Base-by-base conservation (phyloP, 2,113 vertebrate species). In the Zingel zingel region DNA sequence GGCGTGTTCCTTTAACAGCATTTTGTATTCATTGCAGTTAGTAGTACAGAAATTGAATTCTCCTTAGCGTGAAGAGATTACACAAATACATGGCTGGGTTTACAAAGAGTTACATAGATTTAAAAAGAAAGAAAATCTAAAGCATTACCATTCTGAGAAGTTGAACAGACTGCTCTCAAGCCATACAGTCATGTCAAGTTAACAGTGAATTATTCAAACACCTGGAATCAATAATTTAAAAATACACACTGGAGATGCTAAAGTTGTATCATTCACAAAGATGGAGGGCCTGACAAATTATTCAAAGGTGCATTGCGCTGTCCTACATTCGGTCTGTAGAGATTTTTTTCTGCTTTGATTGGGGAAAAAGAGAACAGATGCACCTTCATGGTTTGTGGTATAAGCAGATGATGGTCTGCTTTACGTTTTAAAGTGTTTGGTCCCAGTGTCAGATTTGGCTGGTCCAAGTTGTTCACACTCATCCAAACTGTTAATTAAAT, bases 121-220 rank as follows among this genome's bases (percentile, higher is more conserved):
- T 13, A 11, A 19, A 63, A 54, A 51, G 9, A 5, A 12, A 36
- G 21, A 30, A 36, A n/a, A 10, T 3, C 11, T 10, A 2, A 57
- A 43, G 2, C 19, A 16, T 18, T 2, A 5, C 43, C 18, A 51
- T 58, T 25, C 21, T 27, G 8, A 51, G 43, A 30, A 19, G n/a
- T 11, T 68, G 3, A 33, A 45, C 13, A 43, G 69, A 19, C 77
- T 66, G 58, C 59, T 75, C 23, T 81, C 23, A 27, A 58, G 39
- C 27, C 61, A 27, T 21, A 8, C 19, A 61, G 43, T 23, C 77
- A 71, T 54, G 67, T 69, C 68, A 69, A 54, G 27, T 78, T 68
- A 67, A 54, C 63, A 53, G 23, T 86, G 45, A 86, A 86, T 82
- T 70, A 83, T 86, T 82, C 70, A 79, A 65, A 75, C 45, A 33